Evolutionary conservation across 2,113 vertebrate genomes (phyloP), one percentile per base, ranked within the genome.

Genomic region (Irena cyanogastra): DNA sequence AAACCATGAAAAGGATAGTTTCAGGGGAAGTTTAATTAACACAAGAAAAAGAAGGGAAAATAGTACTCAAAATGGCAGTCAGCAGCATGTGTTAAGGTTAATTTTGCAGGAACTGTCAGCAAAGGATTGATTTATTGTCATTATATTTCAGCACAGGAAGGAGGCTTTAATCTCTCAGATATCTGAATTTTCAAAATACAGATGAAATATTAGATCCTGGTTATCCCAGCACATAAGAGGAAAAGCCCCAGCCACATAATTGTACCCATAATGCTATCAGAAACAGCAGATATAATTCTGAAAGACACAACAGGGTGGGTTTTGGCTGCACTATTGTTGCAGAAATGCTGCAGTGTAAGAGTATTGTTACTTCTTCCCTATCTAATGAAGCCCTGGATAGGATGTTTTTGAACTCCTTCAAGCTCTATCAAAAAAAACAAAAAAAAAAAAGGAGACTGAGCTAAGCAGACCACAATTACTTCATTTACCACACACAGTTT

Each of bases 401-500:
- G 54, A 50, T 84, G 44, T 24, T 77, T 92, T 83, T 94, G 39
- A 96, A 65, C 47, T 69, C 39, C 50, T 66, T 90, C 80, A 92
- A 75, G 77, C 39, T 82, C 45, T 68, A 30, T 83, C 4, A 83
- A 83, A 88, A 89, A 9, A 11, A 31, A 52, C 16, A 70, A 18
- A 42, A 28, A 33, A 42, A 37, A 17, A 4, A 35, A 59, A n/a
- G n/a, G n/a, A n/a, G n/a, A n/a, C n/a, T n/a, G n/a, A n/a, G n/a
- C n/a, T n/a, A n/a, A n/a, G n/a, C n/a, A n/a, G n/a, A n/a, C 61
- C 31, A 28, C 74, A 95, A 82, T 95, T 65, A 72, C n/a, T 85
- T 92, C 59, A 87, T 80, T 95, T 93, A 85, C 61, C 6, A 7
- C 26, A 52, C 37, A 71, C 39, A 71, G 33, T 82, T 95, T 92